These are phyloP conservation scores for Drosophila parvula DNA, from an alignment of 1,140 invertebrate genomes.

Conservation along the genomic window DNA sequence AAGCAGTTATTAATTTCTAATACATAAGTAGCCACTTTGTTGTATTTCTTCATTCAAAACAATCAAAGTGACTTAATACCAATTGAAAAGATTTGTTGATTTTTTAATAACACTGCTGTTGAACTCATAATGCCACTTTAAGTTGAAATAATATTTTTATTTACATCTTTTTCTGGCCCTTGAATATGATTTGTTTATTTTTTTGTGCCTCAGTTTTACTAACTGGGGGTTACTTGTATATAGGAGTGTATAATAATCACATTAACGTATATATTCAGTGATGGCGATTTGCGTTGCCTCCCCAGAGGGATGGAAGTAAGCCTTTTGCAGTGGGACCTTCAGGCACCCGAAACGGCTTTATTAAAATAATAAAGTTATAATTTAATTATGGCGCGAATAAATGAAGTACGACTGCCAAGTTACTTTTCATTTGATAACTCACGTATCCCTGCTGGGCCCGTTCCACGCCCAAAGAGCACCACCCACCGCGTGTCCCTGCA, in stretches of 20 bases:
- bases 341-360: conserved; percentile 68
- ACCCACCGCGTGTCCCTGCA: conserved; percentile 33
- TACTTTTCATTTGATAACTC: conserved; percentile 82
- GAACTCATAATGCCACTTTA: neutral
- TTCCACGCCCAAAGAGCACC: conserved; percentile 8
- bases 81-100: too few species aligned
- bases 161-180: neutral
- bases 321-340: conserved; percentile 33
- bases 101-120: too few species aligned
- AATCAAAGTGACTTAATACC: too few species aligned
- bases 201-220: neutral
- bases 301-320: conserved; percentile 25
- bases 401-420: conserved; percentile 67
- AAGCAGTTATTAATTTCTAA: too few species aligned
- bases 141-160: neutral
- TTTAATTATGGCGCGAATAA: conserved; percentile 73
- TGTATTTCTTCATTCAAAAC: too few species aligned
- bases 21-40: too few species aligned
- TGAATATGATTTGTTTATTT: neutral
- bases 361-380: conserved; percentile 83
- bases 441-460: conserved; percentile 56
- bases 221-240: conserved; percentile 6
- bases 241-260: conserved; percentile 42
- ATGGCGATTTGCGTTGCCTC: conserved; percentile 33
- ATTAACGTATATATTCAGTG: conserved; percentile 28